Conservation (phyloP, 92 coral and sea anemone species). For the Desmophyllum pertusum region DNA sequence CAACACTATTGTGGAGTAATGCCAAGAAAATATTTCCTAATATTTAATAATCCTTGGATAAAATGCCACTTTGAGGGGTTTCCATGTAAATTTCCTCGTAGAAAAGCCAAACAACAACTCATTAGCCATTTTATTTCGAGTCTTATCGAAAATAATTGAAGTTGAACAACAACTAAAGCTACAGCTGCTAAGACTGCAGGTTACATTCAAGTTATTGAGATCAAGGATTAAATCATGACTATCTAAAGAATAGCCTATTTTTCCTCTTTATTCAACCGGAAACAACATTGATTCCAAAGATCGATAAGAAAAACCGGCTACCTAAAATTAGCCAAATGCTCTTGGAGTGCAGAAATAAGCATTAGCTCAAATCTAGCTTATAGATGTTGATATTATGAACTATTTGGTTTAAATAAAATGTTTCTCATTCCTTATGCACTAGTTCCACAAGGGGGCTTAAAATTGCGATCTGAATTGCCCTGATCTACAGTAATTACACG, state of each 20-base stretch:
- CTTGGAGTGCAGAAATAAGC: neutral
- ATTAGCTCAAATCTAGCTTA: neutral
- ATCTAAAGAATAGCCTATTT: slow-evolving; percentile 28
- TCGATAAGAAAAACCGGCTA: slow-evolving; percentile 3
- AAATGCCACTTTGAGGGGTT: neutral
- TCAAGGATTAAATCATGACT: slow-evolving; percentile 9
- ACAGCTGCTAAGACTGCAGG: slow-evolving; percentile 31
- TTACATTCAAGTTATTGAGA: slow-evolving; percentile 2
- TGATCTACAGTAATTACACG: slow-evolving; percentile 13
- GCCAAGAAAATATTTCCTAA: slow-evolving; percentile 13
- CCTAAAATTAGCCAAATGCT: neutral
- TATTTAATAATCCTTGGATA: neutral
- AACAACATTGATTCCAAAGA: slow-evolving; percentile 2
- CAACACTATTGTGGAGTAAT: neutral
- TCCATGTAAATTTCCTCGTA: neutral
- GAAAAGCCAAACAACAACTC: neutral
- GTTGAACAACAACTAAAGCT: neutral
- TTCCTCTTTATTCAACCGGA: slow-evolving; percentile 26
- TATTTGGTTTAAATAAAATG: neutral
- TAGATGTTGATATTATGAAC: neutral
- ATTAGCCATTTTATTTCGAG: neutral
- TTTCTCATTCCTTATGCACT: neutral
- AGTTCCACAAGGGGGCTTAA: slow-evolving; percentile 3
- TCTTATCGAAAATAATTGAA: neutral
- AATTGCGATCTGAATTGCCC: neutral